A percentile compares a stretch with the other conserved stretches of the same genome.
These are phyloP conservation scores for Brachionus sp. DNA, from an alignment of 1,140 invertebrate genomes.

Conservation along the genomic window DNA sequence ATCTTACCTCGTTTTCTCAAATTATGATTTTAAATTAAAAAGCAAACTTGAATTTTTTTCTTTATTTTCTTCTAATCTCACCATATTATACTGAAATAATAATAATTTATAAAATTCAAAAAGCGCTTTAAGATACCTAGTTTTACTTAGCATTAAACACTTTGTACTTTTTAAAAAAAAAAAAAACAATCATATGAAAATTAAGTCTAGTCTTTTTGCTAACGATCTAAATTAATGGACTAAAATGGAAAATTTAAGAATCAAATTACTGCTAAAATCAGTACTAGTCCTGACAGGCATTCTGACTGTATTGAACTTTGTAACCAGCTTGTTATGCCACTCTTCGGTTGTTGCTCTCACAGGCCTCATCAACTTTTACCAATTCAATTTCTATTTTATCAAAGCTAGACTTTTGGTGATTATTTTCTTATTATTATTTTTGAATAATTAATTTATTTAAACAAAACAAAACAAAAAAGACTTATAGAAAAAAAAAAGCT, in stretches of 20 bases:
- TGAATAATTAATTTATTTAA: neutral
- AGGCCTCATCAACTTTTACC: neutral
- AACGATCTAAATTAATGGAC: neutral
- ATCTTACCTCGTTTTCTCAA: neutral
- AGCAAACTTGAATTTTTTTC: constrained; percentile 4
- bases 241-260: neutral
- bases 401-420: neutral
- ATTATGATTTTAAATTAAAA: neutral
- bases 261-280: neutral
- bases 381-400: neutral
- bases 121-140: neutral
- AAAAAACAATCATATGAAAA: neutral
- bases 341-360: constrained; percentile 9
- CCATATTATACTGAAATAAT: neutral
- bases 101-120: constrained; percentile 9
- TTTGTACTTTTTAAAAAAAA: neutral
- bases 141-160: neutral
- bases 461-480: neutral
- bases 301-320: neutral
- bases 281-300: neutral
- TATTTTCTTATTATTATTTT: neutral
- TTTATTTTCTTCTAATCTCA: neutral
- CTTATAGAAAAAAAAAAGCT: neutral
- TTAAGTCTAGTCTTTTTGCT: neutral
- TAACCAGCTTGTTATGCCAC: neutral